A percentile compares a stretch with the other conserved stretches of the same genome.
Conservation (phyloP, 2,797 vertebrate species). For the Hippocampus kuda region DNA sequence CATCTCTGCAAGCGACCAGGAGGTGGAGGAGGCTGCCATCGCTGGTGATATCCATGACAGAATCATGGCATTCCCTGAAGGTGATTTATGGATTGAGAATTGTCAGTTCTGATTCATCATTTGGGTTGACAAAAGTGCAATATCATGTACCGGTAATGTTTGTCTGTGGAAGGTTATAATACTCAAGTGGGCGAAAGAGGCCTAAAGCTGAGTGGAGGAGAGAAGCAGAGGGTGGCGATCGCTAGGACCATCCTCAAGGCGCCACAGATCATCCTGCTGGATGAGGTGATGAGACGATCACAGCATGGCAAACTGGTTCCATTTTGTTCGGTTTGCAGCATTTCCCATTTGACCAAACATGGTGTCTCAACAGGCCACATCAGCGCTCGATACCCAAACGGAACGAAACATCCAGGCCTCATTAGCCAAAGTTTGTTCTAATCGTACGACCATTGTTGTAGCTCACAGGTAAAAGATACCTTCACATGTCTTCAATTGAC, state of each 20-base stretch:
- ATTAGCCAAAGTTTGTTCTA: slow-evolving; percentile 79
- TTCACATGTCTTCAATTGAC: not conserved
- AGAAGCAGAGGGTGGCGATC: slow-evolving; percentile 93
- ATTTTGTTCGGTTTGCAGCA: not conserved
- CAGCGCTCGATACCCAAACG: slow-evolving; percentile 86
- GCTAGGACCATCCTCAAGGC: slow-evolving; percentile 93
- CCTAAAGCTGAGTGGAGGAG: slow-evolving; percentile 91
- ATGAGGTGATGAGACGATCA: slow-evolving; percentile 70
- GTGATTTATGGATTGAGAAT: slow-evolving; percentile 36
- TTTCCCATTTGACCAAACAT: not conserved
- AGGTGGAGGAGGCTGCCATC: slow-evolving; percentile 82
- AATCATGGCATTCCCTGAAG: slow-evolving; percentile 81
- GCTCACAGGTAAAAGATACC: slow-evolving; percentile 79
- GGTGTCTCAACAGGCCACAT: slow-evolving; percentile 75
- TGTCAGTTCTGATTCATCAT: not conserved
- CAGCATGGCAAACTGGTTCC: too few relatives aligned
- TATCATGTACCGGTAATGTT: not conserved
- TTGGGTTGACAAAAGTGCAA: not conserved
- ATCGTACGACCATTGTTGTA: slow-evolving; percentile 83
- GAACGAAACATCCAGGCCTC: slow-evolving; percentile 95
- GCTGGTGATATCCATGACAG: slow-evolving; percentile 88
- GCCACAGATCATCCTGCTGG: slow-evolving; percentile 84
- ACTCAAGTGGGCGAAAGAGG: slow-evolving; percentile 90
- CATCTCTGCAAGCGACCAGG: slow-evolving; percentile 70
- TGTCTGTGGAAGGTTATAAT: slow-evolving; percentile 70